phyloP scores from a whole-genome alignment of 92 coral and sea anemone genomes.

The Porites divaricata region DNA sequence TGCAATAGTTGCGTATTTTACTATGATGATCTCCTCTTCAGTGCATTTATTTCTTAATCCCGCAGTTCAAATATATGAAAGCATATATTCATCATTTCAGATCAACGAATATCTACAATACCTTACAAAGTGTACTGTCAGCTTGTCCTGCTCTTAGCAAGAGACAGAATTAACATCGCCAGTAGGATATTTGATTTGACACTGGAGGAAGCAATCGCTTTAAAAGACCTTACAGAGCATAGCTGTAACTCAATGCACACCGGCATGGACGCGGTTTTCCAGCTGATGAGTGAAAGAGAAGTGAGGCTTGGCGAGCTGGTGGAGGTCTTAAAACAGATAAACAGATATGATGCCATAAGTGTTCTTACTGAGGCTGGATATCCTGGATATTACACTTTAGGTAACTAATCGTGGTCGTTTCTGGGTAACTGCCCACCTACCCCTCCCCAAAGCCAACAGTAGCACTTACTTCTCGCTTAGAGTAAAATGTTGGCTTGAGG shows the following conservation, averaged over 20 bases:
- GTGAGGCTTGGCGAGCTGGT: constrained; percentile 26
- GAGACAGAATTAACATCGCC: constrained; percentile 23
- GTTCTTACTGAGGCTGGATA: constrained; percentile 42
- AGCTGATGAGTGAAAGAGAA: constrained; percentile 22
- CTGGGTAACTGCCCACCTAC: too few relatives aligned
- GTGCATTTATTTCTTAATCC: too few relatives aligned
- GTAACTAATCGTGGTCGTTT: background rate
- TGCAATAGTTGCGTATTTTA: too few relatives aligned
- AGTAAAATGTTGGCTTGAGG: background rate
- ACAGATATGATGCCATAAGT: constrained; percentile 27
- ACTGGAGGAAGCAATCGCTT: constrained; percentile 16
- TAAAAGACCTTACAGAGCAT: constrained; percentile 16
- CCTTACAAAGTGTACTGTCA: constrained; percentile 23
- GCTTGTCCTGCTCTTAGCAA: constrained; percentile 8
- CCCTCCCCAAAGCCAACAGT: too few relatives aligned
- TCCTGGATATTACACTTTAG: constrained; percentile 17
- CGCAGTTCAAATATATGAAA: too few relatives aligned
- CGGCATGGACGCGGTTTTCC: constrained; percentile 17
- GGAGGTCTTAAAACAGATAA: constrained; percentile 11
- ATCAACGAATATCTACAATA: constrained; percentile 27
- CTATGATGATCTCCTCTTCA: too few relatives aligned
- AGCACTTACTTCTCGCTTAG: background rate
- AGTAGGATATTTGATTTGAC: constrained; percentile 11
- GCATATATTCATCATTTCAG: background rate
- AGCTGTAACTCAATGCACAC: background rate